phyloP scores from a whole-genome alignment of 2,888 invertebrate genomes.

The Lobophora halterata region DNA sequence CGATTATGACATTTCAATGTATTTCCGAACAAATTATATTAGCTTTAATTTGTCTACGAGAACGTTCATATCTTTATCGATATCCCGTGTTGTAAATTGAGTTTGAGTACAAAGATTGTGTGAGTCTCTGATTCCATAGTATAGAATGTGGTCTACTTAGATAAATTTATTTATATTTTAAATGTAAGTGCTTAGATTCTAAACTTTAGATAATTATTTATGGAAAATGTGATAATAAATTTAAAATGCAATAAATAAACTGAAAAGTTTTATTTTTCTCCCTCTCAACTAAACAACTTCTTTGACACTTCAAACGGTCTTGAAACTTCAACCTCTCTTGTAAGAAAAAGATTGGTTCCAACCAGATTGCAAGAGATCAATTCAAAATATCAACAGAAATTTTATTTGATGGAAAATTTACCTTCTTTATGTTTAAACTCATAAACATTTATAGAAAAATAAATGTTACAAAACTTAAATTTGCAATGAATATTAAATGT shows the following conservation, averaged over 20 bases:
- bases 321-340: too few relatives aligned
- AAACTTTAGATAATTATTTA: slow-evolving; percentile 70
- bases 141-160: slow-evolving; percentile 51
- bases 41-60: slow-evolving; percentile 30
- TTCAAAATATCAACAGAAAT: too few relatives aligned
- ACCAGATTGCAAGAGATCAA: too few relatives aligned
- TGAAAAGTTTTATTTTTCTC: slow-evolving; percentile 1
- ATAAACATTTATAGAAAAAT: too few relatives aligned
- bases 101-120: slow-evolving; percentile 48
- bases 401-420: too few relatives aligned
- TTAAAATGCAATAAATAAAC: slow-evolving; percentile 39
- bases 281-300: background rate
- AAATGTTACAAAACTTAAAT: too few relatives aligned
- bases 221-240: slow-evolving; percentile 78
- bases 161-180: slow-evolving; percentile 71
- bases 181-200: slow-evolving; percentile 61
- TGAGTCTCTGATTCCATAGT: slow-evolving; percentile 32
- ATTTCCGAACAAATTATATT: slow-evolving; percentile 35
- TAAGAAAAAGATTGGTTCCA: too few relatives aligned
- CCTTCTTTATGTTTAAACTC: too few relatives aligned
- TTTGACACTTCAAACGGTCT: too few relatives aligned
- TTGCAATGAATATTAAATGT: too few relatives aligned
- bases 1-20: slow-evolving; percentile 61
- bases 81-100: slow-evolving; percentile 30
- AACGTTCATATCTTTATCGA: slow-evolving; percentile 33